Conservation (phyloP, 2,113 vertebrate genomes). For the Rafetus swinhoei region DNA sequence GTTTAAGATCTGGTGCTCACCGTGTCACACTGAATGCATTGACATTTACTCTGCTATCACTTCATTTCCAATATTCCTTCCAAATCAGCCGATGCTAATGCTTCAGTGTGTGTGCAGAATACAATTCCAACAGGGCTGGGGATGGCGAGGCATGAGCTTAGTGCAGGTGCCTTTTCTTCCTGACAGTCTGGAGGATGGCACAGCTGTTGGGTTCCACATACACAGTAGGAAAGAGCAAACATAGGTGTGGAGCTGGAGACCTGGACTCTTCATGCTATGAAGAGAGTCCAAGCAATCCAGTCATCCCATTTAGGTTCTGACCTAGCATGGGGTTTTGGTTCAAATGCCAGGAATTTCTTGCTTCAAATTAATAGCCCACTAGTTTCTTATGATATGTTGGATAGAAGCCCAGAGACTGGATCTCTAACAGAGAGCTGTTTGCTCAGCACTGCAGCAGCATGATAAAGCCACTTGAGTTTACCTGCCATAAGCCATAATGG, state of each 20-base stretch:
- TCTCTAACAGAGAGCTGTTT: not conserved
- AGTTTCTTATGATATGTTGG: not conserved
- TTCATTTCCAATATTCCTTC: conserved; percentile 87
- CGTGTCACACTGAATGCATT: conserved; percentile 88
- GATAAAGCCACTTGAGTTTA: not conserved
- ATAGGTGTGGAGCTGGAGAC: not conserved
- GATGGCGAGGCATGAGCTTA: conserved; percentile 12
- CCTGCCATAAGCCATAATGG: too few relatives aligned
- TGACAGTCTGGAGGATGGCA: not conserved
- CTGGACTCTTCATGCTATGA: not conserved
- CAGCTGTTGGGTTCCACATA: not conserved
- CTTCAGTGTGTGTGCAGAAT: conserved; percentile 80
- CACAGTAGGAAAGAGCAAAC: not conserved
- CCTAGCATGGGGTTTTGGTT: not conserved
- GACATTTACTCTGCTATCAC: conserved; percentile 91
- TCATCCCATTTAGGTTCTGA: not conserved
- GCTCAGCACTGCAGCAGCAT: not conserved
- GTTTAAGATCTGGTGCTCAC: conserved; percentile 85
- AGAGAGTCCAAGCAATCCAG: not conserved
- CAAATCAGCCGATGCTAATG: conserved; percentile 85
- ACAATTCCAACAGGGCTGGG: conserved; percentile 59
- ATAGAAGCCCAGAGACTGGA: not conserved
- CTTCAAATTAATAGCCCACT: fast-evolving
- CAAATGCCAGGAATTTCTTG: not conserved
- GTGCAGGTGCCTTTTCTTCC: conserved; percentile 27